phyloP scores from a whole-genome alignment of 2,797 vertebrate genomes.

The Melopsittacus undulatus region DNA sequence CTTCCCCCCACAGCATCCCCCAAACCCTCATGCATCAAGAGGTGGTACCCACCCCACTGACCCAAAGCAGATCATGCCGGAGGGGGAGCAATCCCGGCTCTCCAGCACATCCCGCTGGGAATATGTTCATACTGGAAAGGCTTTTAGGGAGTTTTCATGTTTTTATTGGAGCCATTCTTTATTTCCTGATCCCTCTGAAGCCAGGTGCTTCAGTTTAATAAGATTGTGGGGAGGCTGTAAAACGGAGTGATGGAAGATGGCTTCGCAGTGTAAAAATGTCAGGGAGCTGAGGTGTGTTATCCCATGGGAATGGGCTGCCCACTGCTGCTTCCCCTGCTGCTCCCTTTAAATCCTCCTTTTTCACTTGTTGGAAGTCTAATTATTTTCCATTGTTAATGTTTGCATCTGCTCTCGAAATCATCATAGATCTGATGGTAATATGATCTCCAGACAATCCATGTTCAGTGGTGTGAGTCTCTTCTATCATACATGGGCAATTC shows the following conservation, averaged over 20 bases:
- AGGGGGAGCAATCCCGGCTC: neutral
- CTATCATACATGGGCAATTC: conserved; percentile 51
- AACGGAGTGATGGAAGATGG: conserved; percentile 10
- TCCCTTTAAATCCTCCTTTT: conserved; percentile 15
- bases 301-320: accelerated
- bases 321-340: accelerated
- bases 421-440: conserved; percentile 41
- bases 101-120: neutral
- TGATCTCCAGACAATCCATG: conserved; percentile 31
- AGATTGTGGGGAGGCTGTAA: conserved; percentile 41
- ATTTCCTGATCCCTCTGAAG: conserved; percentile 15
- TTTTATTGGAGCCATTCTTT: conserved; percentile 56
- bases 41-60: accelerated
- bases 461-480: conserved; percentile 8
- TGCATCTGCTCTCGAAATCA: neutral
- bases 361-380: neutral
- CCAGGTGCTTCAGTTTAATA: conserved; percentile 57
- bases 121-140: neutral
- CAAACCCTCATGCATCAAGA: accelerated
- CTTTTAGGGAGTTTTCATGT: conserved; percentile 44
- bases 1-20: neutral
- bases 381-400: conserved; percentile 28
- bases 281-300: neutral
- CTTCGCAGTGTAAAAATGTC: conserved; percentile 15
- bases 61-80: accelerated